These are phyloP conservation scores for Fragum whitleyi DNA, from an alignment of 2,888 invertebrate genomes.

Conservation along the genomic window DNA sequence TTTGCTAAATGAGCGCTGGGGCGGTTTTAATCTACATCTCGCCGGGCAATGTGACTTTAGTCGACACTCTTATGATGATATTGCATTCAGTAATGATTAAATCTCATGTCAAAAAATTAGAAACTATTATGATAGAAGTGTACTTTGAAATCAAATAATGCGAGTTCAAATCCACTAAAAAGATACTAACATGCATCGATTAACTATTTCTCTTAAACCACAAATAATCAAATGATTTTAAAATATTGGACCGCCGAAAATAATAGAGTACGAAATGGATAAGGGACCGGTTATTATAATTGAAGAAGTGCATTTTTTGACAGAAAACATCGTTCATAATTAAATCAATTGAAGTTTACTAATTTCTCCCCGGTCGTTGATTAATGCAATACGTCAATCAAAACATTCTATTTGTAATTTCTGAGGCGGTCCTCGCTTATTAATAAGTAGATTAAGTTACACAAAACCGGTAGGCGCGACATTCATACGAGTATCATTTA, in stretches of 20 bases:
- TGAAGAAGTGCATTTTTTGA: conserved; percentile 28
- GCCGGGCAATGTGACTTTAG: no score
- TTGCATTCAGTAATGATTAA: no score
- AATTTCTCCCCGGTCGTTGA: conserved; percentile 28
- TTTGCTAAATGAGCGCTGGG: no score
- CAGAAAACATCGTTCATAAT: conserved; percentile 30
- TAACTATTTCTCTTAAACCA: no score
- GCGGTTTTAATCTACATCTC: no score
- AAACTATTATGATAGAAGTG: no score
- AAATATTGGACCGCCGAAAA: neutral
- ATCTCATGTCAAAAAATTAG: no score
- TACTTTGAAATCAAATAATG: no score
- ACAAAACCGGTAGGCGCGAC: neutral
- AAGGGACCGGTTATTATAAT: conserved; percentile 12
- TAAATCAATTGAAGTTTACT: conserved; percentile 25
- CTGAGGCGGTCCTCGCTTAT: conserved; percentile 10
- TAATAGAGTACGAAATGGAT: neutral
- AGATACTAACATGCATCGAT: no score
- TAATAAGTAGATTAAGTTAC: conserved; percentile 27
- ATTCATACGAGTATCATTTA: neutral
- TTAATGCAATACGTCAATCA: conserved; percentile 44
- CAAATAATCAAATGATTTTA: no score
- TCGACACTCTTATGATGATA: no score
- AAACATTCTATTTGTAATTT: conserved; percentile 19
- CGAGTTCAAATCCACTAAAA: no score